Evolutionary conservation across 2,888 invertebrate species (phyloP), one percentile per base, ranked within the genome.

Genomic region (Andrena dorsata): DNA sequence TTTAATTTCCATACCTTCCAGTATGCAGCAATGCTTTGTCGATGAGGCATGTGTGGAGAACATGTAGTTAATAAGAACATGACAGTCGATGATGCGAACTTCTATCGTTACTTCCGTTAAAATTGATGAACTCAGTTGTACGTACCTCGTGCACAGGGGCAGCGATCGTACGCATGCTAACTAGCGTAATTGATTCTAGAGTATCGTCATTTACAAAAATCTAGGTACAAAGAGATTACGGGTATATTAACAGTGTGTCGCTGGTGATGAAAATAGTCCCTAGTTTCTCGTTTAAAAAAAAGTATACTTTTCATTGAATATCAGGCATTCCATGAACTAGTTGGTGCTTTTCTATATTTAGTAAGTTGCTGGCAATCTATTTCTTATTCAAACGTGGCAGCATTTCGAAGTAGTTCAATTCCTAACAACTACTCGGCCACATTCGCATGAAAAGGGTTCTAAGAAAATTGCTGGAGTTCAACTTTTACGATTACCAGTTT

Each of bases 121-220:
- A 58, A 26, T 47, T 69, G 51, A 74, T 10, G 28, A 80, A 64
- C 68, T 71, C 58, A 56, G 81, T 66, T 53, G 68, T 86, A 86
- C 80, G 84, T 86, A 86, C 86, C 83, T 85, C 86, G 76, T 79
- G 69, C 83, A 83, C 76, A 74, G 72, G 73, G 65, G 75, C 82
- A 84, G 83, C 75, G 86, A 79, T 84, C 78, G 71, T 84, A 82
- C 84, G 76, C 76, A 63, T 76, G 74, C 71, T 69, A 79, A 79
- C 70, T 75, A 81, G 53, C 58, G 23, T 68, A 53, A 78, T 81
- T 66, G 80, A 60, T 71, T 69, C 65, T 78, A 76, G 16, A 64
- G 49, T 58, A 49, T 63, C 51, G 51, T 68, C 41, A 51, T 2
- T 61, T 26, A 28, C 1, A 56, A 20, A 30, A 28, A 66, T 26